phyloP scores from a whole-genome alignment of 2,113 vertebrate species.

The Pluvianellus socialis region DNA sequence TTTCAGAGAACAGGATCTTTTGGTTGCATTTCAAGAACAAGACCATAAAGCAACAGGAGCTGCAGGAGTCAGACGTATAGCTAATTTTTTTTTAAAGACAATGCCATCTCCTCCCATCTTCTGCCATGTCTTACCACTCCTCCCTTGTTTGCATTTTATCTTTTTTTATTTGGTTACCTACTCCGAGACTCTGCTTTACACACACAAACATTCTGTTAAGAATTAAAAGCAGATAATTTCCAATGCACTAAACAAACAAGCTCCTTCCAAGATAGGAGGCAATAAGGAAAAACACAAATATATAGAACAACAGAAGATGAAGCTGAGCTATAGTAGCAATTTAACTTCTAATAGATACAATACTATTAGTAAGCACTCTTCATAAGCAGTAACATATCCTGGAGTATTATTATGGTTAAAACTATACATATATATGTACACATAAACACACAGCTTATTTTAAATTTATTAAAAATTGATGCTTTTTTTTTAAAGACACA shows the following conservation, averaged over 20 bases:
- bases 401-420: not conserved
- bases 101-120: not conserved
- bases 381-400: not conserved
- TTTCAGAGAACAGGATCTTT: not conserved
- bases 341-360: not conserved
- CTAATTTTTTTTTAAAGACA: not conserved
- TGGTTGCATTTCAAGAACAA: not conserved
- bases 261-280: not conserved
- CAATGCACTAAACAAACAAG: not conserved
- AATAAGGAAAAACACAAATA: not conserved
- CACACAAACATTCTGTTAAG: not conserved
- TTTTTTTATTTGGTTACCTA: not conserved
- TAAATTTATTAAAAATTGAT: not conserved
- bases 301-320: not conserved
- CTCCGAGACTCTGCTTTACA: not conserved
- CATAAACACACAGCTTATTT: not conserved
- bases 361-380: not conserved
- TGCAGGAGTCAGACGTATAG: not conserved
- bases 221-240: not conserved
- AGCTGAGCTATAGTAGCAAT: not conserved
- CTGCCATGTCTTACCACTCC: not conserved
- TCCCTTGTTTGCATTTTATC: not conserved
- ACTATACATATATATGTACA: not conserved
- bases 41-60: not conserved
- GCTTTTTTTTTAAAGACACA: not conserved